Base-by-base conservation (phyloP, 2,797 vertebrate genomes). In the Gambelia wislizenii region DNA sequence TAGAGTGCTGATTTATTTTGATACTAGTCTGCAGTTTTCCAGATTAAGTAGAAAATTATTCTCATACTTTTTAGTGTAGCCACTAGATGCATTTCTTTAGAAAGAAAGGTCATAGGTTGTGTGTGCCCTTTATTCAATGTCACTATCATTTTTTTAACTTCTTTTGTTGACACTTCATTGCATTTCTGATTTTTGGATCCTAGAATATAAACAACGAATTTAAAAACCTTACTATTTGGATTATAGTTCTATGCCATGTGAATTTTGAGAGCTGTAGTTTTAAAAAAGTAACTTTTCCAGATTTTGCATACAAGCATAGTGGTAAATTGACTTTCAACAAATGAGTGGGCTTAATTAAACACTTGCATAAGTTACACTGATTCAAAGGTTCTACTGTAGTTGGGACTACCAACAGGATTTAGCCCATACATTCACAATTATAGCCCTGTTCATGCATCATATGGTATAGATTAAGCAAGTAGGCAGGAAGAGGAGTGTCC, bases 21-120 rank as follows among this genome's bases (percentile, higher is more conserved):
- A 56, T 49, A 10, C 93, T 33, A 86, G 74, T 0, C 4, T 47
- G 20, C 56, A 47, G 3, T 25, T 89, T 83, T 93, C 87, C 52
- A 72, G 54, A 74, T 92, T 88, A 90, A 44, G 89, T 86, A 67
- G 47, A 77, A 85, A 82, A 81, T 80, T 90, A n/a, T 52, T 39
- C 84, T 87, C 86, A 39, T 1, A 81, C 84, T 90, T 81, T 82
- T 18, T 61, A n/a, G 59, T 20, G 22, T 49, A 39, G 33, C 33
- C n/a, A 36, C 36, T 56, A 56, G 52, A 33, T 6, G 36, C 33
- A 13, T 22, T 36, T 56, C 78, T n/a, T 79, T 8, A 39, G 33
- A 25, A 36, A 56, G 14, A 22, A 70, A 70, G 33, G 67, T 39
- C n/a, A 52, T n/a, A 78, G 52, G 47, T 56, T 56, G 36, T 56